Base-by-base conservation (phyloP, 2,888 invertebrate species). In the Odontocolon sp. region DNA sequence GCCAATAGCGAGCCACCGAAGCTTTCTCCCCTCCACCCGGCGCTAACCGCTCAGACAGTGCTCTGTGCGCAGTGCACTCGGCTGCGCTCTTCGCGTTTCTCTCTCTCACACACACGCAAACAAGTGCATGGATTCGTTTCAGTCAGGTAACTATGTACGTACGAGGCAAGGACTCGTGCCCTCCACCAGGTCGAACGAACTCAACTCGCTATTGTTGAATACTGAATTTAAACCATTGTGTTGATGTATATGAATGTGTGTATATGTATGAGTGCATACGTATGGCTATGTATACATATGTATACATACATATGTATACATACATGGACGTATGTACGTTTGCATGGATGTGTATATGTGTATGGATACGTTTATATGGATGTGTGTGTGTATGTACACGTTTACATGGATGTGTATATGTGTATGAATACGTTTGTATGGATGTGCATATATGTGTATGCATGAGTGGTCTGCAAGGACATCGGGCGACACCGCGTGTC, bases 1-100 rank as follows among this genome's bases (percentile, higher is more conserved):
- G 63, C 70, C 63, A 70, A 70, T 70, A 38, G 63, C 70, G 52
- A 8, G n/a, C 40, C 47, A 31, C 21, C 47, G 31, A 6, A 23
- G 33, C 33, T 21, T 18, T 47, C 36, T 33, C 45, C 61, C 61
- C 18, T 18, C 45, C 63, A 23, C 63, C 63, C 63, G 33, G 28
- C 11, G 14, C 28, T 6, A 3, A n/a, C 40, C 21, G 11, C 50
- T n/a, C 26, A 14, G 16, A n/a, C 26, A 2, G 11, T 28, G 14
- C 50, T 11, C 26, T 14, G 14, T 61, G 61, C 61, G 38, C 38
- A 26, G 11, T 50, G 36, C 56, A 70, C 69, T 61, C 26, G 8
- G 45, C 21, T 47, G 23, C 69, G 14, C 57, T 47, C 36, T 2
- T 47, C n/a, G 16, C 1, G 11, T n/a, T 18, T 5, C 21, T 18